Percentiles rank a stretch among this genome's conserved stretches.
Evolutionary conservation across 2,113 vertebrate species (phyloP).

Genomic region (Psittacula cyanocephala): DNA sequence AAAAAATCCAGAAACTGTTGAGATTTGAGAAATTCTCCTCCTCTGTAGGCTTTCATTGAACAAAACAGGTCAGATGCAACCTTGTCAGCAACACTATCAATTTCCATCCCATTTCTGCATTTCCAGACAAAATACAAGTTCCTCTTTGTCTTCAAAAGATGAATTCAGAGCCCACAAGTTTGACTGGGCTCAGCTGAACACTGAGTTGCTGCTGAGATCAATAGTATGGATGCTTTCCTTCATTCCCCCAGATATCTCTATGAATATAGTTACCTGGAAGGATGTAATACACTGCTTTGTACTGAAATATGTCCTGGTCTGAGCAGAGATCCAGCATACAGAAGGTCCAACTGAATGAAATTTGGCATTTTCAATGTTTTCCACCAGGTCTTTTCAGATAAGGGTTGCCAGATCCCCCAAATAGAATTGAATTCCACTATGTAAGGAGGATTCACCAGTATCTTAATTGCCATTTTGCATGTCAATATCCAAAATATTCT

Average conservation of each 20-base stretch:
- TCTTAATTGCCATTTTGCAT: not conserved
- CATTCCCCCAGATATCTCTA: rapidly evolving
- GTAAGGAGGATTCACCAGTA: not conserved
- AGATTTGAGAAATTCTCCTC: not conserved
- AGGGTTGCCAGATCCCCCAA: not conserved
- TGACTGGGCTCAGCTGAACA: not conserved
- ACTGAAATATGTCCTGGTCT: not conserved
- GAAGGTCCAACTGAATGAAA: not conserved
- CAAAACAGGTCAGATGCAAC: not conserved
- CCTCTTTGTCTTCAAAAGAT: not conserved
- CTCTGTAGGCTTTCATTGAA: not conserved
- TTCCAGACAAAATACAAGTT: not conserved
- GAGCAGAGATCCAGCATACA: not conserved
- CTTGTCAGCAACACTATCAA: not conserved
- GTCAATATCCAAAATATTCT: not conserved
- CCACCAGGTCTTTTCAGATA: not conserved
- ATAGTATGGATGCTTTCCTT: not conserved
- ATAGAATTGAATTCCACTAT: not conserved
- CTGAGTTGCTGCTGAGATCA: not conserved
- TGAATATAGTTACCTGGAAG: not conserved
- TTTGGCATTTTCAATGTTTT: not conserved
- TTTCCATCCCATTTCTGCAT: not conserved
- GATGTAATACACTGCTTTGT: not conserved
- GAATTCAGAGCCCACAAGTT: not conserved
- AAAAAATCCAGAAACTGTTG: not conserved